phyloP scores from a whole-genome alignment of 2,797 vertebrate species.

The Gymnoscopelus microlampas region DNA sequence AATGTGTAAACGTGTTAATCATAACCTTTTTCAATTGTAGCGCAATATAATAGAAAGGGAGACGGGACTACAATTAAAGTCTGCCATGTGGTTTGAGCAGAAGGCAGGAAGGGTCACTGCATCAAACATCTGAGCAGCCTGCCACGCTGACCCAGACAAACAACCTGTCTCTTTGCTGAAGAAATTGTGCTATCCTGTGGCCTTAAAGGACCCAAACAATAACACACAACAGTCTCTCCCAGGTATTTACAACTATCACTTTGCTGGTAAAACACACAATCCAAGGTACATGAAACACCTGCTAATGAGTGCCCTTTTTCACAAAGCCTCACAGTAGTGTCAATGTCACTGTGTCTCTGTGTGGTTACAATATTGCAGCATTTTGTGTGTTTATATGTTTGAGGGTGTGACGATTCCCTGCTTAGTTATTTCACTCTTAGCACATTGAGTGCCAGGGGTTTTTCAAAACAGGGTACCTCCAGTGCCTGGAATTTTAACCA shows the following conservation, averaged over 20 bases:
- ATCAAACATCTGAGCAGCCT: not conserved
- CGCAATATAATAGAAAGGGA: not conserved
- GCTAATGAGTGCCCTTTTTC: no score
- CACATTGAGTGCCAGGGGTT: no score
- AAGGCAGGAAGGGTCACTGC: constrained; percentile 1
- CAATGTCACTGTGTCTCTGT: no score
- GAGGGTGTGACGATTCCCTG: no score
- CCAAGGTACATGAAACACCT: not conserved
- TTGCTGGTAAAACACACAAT: not conserved
- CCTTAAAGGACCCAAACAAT: not conserved
- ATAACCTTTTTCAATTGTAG: no score
- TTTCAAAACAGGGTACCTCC: no score
- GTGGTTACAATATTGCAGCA: no score
- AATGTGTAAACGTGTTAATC: no score
- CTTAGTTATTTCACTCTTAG: no score
- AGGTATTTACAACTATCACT: constrained; percentile 3
- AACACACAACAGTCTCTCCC: not conserved
- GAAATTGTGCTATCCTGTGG: constrained; percentile 1
- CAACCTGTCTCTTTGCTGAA: constrained; percentile 5
- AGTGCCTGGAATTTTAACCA: no score
- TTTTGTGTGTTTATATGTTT: no score
- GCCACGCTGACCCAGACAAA: not conserved
- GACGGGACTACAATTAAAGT: not conserved
- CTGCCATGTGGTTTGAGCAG: constrained; percentile 12
- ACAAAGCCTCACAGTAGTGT: no score